phyloP scores from a whole-genome alignment of 2,888 invertebrate species.

The Philonicus albiceps region DNA sequence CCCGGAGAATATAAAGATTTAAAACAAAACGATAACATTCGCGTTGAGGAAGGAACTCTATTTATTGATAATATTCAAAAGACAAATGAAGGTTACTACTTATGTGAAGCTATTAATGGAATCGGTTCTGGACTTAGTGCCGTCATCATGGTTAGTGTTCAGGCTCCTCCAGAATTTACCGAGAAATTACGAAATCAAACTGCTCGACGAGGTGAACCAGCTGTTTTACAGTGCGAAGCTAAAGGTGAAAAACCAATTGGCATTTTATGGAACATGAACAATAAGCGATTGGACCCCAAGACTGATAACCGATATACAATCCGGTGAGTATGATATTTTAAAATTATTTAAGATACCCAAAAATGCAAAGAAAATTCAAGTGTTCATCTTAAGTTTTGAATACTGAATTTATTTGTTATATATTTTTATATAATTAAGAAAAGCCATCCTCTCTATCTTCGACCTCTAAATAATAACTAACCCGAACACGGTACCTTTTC shows the following conservation, averaged over 20 bases:
- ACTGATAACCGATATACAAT: conserved; percentile 86
- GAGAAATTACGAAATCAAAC: conserved; percentile 92
- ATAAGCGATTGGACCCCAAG: conserved; percentile 88
- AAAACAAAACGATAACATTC: conserved; percentile 88
- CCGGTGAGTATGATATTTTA: conserved; percentile 59
- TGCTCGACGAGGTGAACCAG: conserved; percentile 87
- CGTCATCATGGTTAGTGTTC: conserved; percentile 91
- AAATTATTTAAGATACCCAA: no score
- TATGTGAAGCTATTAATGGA: conserved; percentile 95
- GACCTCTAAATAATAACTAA: no score
- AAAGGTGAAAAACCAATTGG: conserved; percentile 95
- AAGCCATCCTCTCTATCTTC: no score
- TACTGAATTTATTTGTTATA: no score
- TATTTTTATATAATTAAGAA: no score
- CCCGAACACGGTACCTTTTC: no score
- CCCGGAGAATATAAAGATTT: conserved; percentile 94
- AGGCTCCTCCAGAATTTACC: conserved; percentile 94
- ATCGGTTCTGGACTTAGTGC: conserved; percentile 95
- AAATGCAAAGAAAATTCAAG: no score
- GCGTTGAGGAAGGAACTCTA: conserved; percentile 93
- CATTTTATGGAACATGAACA: conserved; percentile 94
- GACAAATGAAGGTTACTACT: conserved; percentile 91
- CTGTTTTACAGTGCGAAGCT: conserved; percentile 90
- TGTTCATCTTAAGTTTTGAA: no score
- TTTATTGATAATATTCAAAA: conserved; percentile 90